Percentiles rank a stretch among this genome's conserved stretches.
phyloP scores from a whole-genome alignment of 1,140 invertebrate species.

The Helicoverpa zea region DNA sequence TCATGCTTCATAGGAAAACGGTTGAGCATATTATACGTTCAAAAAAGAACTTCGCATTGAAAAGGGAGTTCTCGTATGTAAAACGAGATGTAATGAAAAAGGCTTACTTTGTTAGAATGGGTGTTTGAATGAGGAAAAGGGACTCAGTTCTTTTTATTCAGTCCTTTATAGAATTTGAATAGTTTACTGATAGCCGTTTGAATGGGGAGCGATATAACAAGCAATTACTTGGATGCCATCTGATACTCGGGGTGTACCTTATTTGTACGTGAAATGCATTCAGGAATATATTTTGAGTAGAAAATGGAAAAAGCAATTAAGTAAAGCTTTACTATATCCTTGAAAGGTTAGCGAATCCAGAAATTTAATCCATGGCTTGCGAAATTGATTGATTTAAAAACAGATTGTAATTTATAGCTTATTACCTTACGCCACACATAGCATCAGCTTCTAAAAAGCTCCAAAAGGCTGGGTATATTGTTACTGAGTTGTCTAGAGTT shows the following conservation, averaged over 20 bases:
- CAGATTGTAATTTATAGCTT: too few species aligned
- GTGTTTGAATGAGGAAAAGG: conserved; percentile 45
- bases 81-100: conserved; percentile 46
- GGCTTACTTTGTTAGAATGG: conserved; percentile 43
- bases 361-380: too few species aligned
- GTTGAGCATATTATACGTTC: conserved; percentile 14
- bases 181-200: conserved; percentile 30
- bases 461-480: too few species aligned
- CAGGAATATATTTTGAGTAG: too few species aligned
- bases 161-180: conserved; percentile 40
- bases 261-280: neutral
- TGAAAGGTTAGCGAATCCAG: too few species aligned
- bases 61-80: conserved; percentile 38
- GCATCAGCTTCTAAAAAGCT: too few species aligned
- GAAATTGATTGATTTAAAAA: too few species aligned
- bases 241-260: neutral
- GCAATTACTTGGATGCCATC: conserved; percentile 22
- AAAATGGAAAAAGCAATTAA: too few species aligned
- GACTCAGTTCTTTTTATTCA: conserved; percentile 4
- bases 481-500: too few species aligned
- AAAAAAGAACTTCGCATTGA: conserved; percentile 30
- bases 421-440: too few species aligned
- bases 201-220: conserved; percentile 15
- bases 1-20: neutral
- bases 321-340: too few species aligned